phyloP scores from a whole-genome alignment of 1,140 invertebrate species.

The Drosophila micromelanica region DNA sequence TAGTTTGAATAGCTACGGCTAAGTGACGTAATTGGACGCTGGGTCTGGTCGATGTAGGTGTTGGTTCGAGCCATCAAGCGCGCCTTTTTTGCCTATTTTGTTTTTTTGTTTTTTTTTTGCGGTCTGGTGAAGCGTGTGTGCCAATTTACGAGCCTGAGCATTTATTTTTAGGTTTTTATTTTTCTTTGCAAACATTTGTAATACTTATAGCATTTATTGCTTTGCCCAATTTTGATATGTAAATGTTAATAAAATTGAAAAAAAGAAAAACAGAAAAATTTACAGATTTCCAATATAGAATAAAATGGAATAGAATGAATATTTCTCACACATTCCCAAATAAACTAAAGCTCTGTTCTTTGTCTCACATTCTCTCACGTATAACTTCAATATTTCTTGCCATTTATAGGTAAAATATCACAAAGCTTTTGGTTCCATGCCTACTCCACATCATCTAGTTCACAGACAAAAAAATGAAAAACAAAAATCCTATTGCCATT shows the following conservation, averaged over 20 bases:
- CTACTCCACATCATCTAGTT: constrained; percentile 46
- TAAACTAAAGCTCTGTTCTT: not conserved
- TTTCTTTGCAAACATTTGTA: constrained; percentile 60
- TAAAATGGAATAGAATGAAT: not conserved
- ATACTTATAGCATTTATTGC: constrained; percentile 53
- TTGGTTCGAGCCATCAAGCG: constrained; percentile 54
- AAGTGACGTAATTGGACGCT: constrained; percentile 76
- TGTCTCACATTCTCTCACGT: not conserved
- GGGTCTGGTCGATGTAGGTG: constrained; percentile 47
- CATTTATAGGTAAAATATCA: constrained; percentile 8
- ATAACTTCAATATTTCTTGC: constrained; percentile 1
- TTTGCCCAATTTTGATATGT: constrained; percentile 55
- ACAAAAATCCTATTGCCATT: constrained; percentile 38
- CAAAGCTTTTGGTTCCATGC: constrained; percentile 5
- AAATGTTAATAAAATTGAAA: constrained; percentile 11
- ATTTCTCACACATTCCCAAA: constrained; percentile 1
- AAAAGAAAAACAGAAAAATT: not conserved
- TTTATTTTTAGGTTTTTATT: constrained; percentile 66
- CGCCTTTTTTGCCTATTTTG: constrained; percentile 50
- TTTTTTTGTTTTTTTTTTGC: constrained; percentile 63
- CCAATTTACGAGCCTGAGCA: constrained; percentile 73
- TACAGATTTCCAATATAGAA: not conserved
- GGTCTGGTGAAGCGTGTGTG: constrained; percentile 78
- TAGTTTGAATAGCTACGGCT: constrained; percentile 26
- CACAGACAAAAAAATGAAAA: constrained; percentile 46